Percentiles rank a stretch among this genome's conserved stretches.
phyloP scores from a whole-genome alignment of 2,888 invertebrate species.

The Cephonodes hylas region DNA sequence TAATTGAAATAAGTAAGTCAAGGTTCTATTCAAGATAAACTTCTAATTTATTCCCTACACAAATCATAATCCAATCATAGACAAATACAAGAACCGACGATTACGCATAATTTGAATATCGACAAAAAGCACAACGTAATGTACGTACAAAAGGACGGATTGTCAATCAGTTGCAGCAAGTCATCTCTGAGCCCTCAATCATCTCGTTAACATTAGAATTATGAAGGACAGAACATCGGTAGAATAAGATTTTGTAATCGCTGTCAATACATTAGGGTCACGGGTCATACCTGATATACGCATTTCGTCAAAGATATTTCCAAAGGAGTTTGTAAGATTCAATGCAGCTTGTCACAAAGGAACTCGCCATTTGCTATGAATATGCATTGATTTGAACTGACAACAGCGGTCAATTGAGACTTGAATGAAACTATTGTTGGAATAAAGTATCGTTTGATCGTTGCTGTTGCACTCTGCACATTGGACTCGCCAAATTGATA shows the following conservation, averaged over 20 bases:
- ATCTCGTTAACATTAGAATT: slow-evolving; percentile 22
- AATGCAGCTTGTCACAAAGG: neutral
- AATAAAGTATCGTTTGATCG: slow-evolving; percentile 36
- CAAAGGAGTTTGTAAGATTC: slow-evolving; percentile 2
- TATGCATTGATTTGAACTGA: slow-evolving; percentile 51
- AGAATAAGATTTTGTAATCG: slow-evolving; percentile 49
- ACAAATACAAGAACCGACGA: neutral
- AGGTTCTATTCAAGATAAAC: neutral
- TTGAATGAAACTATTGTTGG: slow-evolving; percentile 58
- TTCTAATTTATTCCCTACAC: neutral
- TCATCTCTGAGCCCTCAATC: slow-evolving; percentile 15
- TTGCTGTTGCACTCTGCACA: slow-evolving; percentile 38
- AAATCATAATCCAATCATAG: neutral
- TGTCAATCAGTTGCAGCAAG: neutral
- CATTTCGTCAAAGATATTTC: slow-evolving; percentile 9
- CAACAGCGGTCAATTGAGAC: slow-evolving; percentile 58
- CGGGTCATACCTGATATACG: neutral
- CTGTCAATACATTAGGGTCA: slow-evolving; percentile 23
- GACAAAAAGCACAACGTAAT: neutral
- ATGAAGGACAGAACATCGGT: slow-evolving; percentile 36
- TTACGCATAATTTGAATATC: neutral
- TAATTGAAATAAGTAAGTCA: neutral
- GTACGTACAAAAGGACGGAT: neutral
- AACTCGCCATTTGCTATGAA: slow-evolving; percentile 25
- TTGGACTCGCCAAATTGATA: slow-evolving; percentile 42